Percentiles rank a stretch among this genome's conserved stretches.
These are phyloP conservation scores for Salminus brasiliensis DNA, from an alignment of 2,113 vertebrate species.

Conservation along the genomic window DNA sequence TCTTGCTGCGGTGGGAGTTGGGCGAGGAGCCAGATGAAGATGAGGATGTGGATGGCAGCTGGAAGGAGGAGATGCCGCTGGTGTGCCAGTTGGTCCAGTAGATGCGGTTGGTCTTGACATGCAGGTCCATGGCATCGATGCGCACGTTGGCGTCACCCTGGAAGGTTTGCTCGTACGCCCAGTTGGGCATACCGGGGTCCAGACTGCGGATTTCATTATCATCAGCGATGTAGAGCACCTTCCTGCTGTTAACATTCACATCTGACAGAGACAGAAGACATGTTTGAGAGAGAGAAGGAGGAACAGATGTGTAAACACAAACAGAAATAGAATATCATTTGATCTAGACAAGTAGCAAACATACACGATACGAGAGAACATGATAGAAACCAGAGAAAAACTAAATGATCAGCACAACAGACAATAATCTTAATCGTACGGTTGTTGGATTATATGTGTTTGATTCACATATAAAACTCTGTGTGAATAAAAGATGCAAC, in stretches of 20 bases:
- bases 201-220: constrained; percentile 98
- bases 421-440: too few species aligned
- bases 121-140: constrained; percentile 94
- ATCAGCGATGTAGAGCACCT: constrained; percentile 92
- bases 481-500: too few species aligned
- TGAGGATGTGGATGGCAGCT: constrained; percentile 76
- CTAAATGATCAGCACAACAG: too few species aligned
- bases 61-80: constrained; percentile 88
- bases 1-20: constrained; percentile 84
- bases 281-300: background rate
- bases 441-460: too few species aligned
- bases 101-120: constrained; percentile 91
- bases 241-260: constrained; percentile 75
- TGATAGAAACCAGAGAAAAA: too few species aligned
- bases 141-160: constrained; percentile 91
- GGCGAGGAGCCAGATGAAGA: constrained; percentile 68
- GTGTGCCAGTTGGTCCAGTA: constrained; percentile 99
- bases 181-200: constrained; percentile 91
- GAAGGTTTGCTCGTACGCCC: constrained; percentile 93
- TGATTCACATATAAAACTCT: too few species aligned
- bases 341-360: background rate
- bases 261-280: constrained; percentile 57
- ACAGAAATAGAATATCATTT: too few species aligned
- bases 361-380: too few species aligned
- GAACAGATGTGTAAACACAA: background rate